Percentiles rank a stretch among this genome's conserved stretches.
Conservation (phyloP, 2,113 vertebrate species). For the Diadophis punctatus region DNA sequence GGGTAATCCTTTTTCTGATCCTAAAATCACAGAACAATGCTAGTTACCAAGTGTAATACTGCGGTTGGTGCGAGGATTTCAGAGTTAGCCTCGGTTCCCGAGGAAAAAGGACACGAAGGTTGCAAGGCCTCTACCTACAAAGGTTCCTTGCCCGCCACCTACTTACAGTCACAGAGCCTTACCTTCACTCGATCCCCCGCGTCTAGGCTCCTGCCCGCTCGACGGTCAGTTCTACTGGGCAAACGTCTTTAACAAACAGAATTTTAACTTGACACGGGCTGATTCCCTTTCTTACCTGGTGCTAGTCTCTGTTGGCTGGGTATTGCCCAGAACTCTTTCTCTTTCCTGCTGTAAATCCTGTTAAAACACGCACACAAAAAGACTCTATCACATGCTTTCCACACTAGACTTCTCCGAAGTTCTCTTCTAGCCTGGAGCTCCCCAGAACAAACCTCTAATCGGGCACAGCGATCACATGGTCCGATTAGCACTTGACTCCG, state of each 20-base stretch:
- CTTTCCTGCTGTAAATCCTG: background rate
- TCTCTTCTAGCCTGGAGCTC: background rate
- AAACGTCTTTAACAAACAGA: background rate
- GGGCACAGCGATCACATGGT: background rate
- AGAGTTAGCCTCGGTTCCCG: background rate
- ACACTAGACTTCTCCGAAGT: background rate
- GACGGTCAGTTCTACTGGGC: background rate
- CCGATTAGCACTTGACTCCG: background rate
- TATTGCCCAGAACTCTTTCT: background rate
- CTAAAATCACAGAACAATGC: background rate
- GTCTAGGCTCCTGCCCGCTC: background rate
- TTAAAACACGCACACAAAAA: background rate
- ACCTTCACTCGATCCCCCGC: background rate
- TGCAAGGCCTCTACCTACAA: background rate
- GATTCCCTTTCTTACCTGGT: background rate
- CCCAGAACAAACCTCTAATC: background rate
- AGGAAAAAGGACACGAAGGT: background rate
- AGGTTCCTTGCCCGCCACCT: background rate
- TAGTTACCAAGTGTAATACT: background rate
- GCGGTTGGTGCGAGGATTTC: background rate
- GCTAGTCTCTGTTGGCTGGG: background rate
- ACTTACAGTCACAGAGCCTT: background rate
- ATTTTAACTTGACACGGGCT: background rate
- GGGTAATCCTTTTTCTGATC: background rate
- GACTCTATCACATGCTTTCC: constrained; percentile 3